These are phyloP conservation scores for Caenorhabditis sp. DNA, from an alignment of 2,888 invertebrate species.

Conservation along the genomic window DNA sequence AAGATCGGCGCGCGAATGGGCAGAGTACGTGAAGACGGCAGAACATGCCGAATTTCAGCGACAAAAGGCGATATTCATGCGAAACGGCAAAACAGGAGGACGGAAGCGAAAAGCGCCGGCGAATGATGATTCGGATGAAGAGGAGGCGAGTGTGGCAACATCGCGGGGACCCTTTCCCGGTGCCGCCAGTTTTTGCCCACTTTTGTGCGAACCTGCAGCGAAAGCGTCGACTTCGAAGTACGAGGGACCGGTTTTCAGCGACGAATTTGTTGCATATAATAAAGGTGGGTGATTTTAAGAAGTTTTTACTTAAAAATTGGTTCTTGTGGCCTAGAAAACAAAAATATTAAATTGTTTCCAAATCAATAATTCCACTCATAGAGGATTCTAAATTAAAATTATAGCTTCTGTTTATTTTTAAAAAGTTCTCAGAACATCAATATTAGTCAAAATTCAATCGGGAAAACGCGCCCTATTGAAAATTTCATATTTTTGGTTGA, in stretches of 20 bases:
- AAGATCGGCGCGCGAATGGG: background rate
- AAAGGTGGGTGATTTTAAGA: constrained; percentile 19
- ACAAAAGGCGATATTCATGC: background rate
- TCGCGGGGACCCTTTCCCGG: constrained; percentile 11
- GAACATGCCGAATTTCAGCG: background rate
- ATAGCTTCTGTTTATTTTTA: no score
- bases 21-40: background rate
- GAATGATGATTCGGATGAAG: constrained; percentile 14
- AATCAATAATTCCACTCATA: no score
- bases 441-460: no score
- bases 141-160: no score
- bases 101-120: background rate
- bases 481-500: no score
- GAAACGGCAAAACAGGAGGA: constrained; percentile 12
- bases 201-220: background rate
- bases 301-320: no score
- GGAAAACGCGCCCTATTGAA: no score
- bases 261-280: constrained; percentile 32
- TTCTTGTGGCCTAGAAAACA: no score
- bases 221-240: background rate
- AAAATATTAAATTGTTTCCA: no score
- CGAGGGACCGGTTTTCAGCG: constrained; percentile 26
- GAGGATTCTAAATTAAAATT: no score
- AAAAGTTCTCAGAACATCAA: no score
- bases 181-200: constrained; percentile 18